Conservation (phyloP, 2,797 vertebrate genomes). For the Tarsius wallacei region DNA sequence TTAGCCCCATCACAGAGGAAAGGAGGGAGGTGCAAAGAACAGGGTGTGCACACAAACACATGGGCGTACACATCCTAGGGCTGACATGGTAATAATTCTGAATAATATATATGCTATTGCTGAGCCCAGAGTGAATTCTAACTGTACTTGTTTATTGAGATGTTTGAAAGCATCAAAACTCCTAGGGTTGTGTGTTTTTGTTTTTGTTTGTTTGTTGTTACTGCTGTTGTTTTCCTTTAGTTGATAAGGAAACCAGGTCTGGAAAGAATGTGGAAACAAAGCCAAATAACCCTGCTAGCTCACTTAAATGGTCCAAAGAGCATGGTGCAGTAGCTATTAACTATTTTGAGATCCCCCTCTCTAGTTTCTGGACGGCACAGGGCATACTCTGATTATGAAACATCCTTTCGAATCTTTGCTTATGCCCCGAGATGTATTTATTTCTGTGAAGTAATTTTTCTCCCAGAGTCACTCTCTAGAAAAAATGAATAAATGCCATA, state of each 20-base stretch:
- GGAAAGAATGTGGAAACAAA: background rate
- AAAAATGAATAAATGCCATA: slow-evolving; percentile 52
- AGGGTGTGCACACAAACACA: background rate
- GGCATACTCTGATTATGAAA: slow-evolving; percentile 47
- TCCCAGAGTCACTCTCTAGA: background rate
- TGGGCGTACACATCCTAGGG: too few species aligned
- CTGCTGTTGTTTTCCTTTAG: background rate
- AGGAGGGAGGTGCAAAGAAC: background rate
- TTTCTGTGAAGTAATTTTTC: slow-evolving; percentile 62
- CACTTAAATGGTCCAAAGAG: background rate
- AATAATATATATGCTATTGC: background rate
- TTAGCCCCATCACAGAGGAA: background rate
- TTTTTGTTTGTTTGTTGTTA: too few species aligned
- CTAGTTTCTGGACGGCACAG: slow-evolving; percentile 8
- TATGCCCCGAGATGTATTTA: slow-evolving; percentile 56
- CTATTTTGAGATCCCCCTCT: background rate
- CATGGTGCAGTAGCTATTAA: background rate
- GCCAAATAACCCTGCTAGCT: background rate
- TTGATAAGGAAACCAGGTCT: slow-evolving; percentile 4
- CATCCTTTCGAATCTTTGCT: slow-evolving; percentile 36
- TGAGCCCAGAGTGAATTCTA: background rate
- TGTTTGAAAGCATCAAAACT: background rate
- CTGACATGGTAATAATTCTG: background rate
- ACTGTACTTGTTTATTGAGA: background rate
- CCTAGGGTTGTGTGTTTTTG: too few species aligned